These are phyloP conservation scores for Limanda limanda DNA, from an alignment of 2,113 vertebrate species.

Conservation along the genomic window DNA sequence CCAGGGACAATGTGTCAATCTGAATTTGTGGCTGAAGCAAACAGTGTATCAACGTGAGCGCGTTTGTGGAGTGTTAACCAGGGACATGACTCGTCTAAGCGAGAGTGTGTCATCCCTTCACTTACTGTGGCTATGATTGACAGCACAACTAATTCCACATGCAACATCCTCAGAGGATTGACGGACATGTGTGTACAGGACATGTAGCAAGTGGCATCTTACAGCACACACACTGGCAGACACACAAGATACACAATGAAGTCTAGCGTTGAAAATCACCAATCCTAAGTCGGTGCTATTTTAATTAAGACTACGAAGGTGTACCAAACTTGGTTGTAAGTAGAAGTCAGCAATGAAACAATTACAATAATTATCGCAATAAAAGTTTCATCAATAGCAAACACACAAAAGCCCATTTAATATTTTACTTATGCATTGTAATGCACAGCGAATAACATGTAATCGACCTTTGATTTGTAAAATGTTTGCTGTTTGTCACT, in stretches of 20 bases:
- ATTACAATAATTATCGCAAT: too few species aligned
- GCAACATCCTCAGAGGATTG: constrained; percentile 44
- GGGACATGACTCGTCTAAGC: constrained; percentile 34
- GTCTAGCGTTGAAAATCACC: too few species aligned
- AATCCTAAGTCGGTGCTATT: too few species aligned
- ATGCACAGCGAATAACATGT: too few species aligned
- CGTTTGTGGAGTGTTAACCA: neutral
- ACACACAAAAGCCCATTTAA: too few species aligned
- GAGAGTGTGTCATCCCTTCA: constrained; percentile 25
- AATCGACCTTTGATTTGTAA: too few species aligned
- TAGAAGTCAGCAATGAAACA: too few species aligned
- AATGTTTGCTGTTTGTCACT: too few species aligned
- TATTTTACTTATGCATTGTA: too few species aligned
- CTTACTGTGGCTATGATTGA: constrained; percentile 59
- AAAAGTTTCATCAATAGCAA: too few species aligned
- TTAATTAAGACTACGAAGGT: too few species aligned
- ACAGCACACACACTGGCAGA: neutral
- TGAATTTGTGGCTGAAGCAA: constrained; percentile 22
- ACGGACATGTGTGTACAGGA: constrained; percentile 13
- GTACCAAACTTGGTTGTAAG: too few species aligned
- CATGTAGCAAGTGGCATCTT: constrained; percentile 2
- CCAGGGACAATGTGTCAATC: constrained; percentile 51
- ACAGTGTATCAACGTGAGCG: neutral
- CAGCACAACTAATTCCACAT: constrained; percentile 66
- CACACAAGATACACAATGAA: neutral